phyloP scores from a whole-genome alignment of 2,797 vertebrate genomes.

The Menidia menidia region DNA sequence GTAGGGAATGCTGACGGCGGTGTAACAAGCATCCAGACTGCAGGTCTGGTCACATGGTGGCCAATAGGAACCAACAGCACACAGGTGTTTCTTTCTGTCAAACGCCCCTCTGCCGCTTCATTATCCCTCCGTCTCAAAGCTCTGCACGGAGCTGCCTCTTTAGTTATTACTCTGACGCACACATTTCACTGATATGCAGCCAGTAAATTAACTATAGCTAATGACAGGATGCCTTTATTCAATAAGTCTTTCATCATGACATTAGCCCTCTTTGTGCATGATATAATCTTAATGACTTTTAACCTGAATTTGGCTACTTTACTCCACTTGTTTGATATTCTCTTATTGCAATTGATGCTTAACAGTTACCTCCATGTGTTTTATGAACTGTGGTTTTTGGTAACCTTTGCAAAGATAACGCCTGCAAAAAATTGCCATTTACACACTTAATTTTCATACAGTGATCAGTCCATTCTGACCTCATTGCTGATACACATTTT shows the following conservation, averaged over 20 bases:
- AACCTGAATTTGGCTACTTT: too few species aligned
- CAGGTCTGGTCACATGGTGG: constrained; percentile 16
- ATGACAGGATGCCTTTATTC: background rate
- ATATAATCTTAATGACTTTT: background rate
- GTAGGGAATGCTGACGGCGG: constrained; percentile 81
- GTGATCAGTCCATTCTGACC: background rate
- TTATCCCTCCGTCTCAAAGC: constrained; percentile 4
- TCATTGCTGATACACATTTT: background rate
- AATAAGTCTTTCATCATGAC: background rate
- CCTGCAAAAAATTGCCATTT: background rate
- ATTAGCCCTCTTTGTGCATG: background rate
- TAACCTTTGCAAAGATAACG: background rate
- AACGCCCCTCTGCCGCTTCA: background rate
- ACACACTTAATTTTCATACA: too few species aligned
- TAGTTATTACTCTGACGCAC: background rate
- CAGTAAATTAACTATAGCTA: constrained; percentile 15
- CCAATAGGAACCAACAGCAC: background rate
- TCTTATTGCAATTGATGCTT: background rate
- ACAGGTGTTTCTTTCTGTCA: constrained; percentile 33
- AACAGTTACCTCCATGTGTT: background rate
- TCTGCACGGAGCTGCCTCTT: background rate
- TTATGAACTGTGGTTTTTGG: background rate
- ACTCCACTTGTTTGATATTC: too few species aligned
- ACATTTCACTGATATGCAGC: constrained; percentile 1
- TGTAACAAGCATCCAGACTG: constrained; percentile 64